Conservation (phyloP, 2,113 vertebrate species). For the Silurus glanis region DNA sequence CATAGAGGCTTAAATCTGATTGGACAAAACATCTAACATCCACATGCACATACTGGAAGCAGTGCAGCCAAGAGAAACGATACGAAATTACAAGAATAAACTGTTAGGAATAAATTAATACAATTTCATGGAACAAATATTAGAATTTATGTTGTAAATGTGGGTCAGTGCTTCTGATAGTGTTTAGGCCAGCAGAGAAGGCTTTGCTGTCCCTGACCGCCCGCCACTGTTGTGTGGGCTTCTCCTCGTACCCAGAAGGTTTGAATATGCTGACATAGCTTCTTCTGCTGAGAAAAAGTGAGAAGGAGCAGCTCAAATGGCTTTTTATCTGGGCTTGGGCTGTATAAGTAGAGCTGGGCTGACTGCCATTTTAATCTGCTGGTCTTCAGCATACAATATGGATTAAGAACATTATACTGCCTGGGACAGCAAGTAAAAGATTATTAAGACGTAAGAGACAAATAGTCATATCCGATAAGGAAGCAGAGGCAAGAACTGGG, state of each 20-base stretch:
- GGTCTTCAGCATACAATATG: conserved; percentile 60
- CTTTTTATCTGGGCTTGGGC: conserved; percentile 69
- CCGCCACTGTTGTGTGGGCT: neutral
- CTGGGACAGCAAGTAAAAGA: neutral
- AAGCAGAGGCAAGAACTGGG: neutral
- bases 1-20: too few relatives aligned
- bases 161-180: too few relatives aligned
- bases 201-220: too few relatives aligned
- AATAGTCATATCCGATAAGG: neutral
- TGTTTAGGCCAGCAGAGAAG: too few relatives aligned
- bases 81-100: too few relatives aligned
- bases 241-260: neutral
- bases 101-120: too few relatives aligned
- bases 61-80: too few relatives aligned
- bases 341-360: conserved; percentile 72
- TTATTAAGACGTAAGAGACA: conserved; percentile 13
- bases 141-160: too few relatives aligned
- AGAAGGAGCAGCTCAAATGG: conserved; percentile 64
- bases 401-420: neutral
- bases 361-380: conserved; percentile 65
- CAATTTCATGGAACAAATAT: too few relatives aligned
- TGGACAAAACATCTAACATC: too few relatives aligned
- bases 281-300: neutral
- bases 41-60: too few relatives aligned
- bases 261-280: conserved; percentile 15